Conservation (phyloP, 2,113 vertebrate species). For the Poeciliopsis retropinna region DNA sequence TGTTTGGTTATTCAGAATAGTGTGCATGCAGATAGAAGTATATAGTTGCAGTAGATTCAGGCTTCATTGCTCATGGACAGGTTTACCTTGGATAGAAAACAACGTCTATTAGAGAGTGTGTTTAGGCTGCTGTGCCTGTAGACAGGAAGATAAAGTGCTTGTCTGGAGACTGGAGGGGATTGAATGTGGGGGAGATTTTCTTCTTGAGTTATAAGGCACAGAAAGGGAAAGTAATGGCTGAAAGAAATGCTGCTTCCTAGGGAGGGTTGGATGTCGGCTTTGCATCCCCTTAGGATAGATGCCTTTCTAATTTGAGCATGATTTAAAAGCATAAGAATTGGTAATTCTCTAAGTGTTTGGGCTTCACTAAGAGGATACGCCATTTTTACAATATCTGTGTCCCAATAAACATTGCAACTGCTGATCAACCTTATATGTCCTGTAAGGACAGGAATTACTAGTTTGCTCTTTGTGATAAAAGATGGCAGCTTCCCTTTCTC, state of each 20-base stretch:
- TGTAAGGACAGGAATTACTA: slow-evolving; percentile 27
- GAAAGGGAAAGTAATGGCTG: slow-evolving; percentile 41
- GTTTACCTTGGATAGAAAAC: slow-evolving; percentile 36
- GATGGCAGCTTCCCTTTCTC: slow-evolving; percentile 17
- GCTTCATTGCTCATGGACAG: slow-evolving; percentile 44
- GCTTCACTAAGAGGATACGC: background rate
- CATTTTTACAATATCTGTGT: background rate
- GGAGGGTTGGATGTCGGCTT: slow-evolving; percentile 36
- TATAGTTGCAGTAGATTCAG: slow-evolving; percentile 35
- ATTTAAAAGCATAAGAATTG: slow-evolving; percentile 23
- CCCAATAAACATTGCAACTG: slow-evolving; percentile 40
- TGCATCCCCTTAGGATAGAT: slow-evolving; percentile 11
- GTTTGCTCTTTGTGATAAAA: slow-evolving; percentile 34
- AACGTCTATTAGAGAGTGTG: slow-evolving; percentile 52
- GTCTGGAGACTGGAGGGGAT: slow-evolving; percentile 45
- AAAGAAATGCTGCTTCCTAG: slow-evolving; percentile 14
- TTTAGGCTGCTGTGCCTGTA: slow-evolving; percentile 57
- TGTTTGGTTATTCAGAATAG: background rate
- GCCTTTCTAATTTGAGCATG: slow-evolving; percentile 19
- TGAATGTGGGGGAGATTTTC: slow-evolving; percentile 55
- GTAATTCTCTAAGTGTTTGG: slow-evolving; percentile 12
- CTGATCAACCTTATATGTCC: slow-evolving; percentile 32
- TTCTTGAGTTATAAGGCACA: slow-evolving; percentile 50
- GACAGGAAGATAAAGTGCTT: slow-evolving; percentile 64
- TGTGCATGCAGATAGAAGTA: slow-evolving; percentile 33